phyloP scores from a whole-genome alignment of 2,113 vertebrate genomes.

The Piliocolobus tephrosceles region DNA sequence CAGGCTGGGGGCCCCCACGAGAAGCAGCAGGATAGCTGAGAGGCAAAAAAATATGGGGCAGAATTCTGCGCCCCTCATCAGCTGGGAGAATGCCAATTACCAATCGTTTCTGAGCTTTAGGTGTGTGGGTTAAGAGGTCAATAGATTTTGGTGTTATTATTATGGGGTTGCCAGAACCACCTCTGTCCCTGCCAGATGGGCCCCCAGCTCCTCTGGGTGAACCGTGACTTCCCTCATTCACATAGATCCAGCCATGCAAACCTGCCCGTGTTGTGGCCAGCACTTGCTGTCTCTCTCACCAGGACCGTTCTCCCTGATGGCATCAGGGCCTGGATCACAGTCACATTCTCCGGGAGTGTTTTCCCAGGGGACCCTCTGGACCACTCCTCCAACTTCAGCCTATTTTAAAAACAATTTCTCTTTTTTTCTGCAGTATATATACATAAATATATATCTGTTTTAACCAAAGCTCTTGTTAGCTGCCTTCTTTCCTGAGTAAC shows the following conservation, averaged over 20 bases:
- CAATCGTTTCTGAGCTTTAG: not conserved
- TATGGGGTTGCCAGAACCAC: not conserved
- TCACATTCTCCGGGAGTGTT: not conserved
- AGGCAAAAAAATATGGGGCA: not conserved
- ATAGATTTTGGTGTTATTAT: not conserved
- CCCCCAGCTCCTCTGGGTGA: not conserved
- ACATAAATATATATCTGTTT: not conserved
- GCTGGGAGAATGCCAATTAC: not conserved
- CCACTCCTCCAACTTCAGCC: not conserved
- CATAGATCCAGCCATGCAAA: not conserved
- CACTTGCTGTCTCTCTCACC: not conserved
- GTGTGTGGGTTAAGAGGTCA: not conserved
- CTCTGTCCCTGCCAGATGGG: not conserved
- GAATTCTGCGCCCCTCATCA: not conserved
- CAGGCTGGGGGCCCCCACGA: not conserved
- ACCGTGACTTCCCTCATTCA: not conserved
- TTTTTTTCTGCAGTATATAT: too few species aligned
- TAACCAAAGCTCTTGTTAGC: not conserved
- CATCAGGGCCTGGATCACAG: not conserved
- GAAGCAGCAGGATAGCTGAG: not conserved
- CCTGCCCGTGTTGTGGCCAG: not conserved
- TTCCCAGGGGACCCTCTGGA: not conserved
- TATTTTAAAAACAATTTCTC: not conserved
- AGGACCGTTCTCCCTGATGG: not conserved
- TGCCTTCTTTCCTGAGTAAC: not conserved